Base-by-base conservation (phyloP, 2,888 invertebrate species). In the Axea sp. region DNA sequence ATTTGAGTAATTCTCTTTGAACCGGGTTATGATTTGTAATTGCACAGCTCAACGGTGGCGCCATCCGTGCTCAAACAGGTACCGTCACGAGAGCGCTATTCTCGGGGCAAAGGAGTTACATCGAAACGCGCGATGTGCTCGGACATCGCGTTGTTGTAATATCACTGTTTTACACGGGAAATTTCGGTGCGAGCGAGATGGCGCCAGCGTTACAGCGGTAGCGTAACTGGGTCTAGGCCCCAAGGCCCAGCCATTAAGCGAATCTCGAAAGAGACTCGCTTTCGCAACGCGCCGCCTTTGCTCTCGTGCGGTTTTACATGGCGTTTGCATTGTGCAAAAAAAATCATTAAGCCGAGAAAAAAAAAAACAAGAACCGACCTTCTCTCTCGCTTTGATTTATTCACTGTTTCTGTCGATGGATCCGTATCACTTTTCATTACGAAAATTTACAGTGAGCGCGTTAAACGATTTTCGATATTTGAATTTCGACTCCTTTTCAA, bases 231-330 rank as follows among this genome's bases (percentile, higher is more conserved):
- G 84, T 83, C 83, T 84, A 83, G 84, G 83, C 83, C 82, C 80
- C 82, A 84, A 83, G 83, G 84, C 82, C 83, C 83, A 73, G 73
- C 83, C 81, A 83, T 83, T 81, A 84, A 84, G 80, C 79, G 82
- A 84, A 84, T 85, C 84, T 84, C 82, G 83, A 84, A 84, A 84
- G 80, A 68, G 79, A 77, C 77, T 60, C 49, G 59, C 45, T 71
- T 71, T 62, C 69, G 69, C 55, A 71, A 71, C 28, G 17, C 2
- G 53, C 53, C 55, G 53, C 49, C 39, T 68, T 59, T 55, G 59
- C 68, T 59, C 60, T 53, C 33, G 28, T 35, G 33, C 43, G 31
- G 26, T 65, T 65, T 55, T 45, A 65, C 45, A 57, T 41, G 67
- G 57, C 67, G 47, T 31, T 67, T 39, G 28, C 9, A 57, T 67